A percentile compares a stretch with the other conserved stretches of the same genome.
phyloP scores from a whole-genome alignment of 2,113 vertebrate species.

The Meriones unguiculatus region DNA sequence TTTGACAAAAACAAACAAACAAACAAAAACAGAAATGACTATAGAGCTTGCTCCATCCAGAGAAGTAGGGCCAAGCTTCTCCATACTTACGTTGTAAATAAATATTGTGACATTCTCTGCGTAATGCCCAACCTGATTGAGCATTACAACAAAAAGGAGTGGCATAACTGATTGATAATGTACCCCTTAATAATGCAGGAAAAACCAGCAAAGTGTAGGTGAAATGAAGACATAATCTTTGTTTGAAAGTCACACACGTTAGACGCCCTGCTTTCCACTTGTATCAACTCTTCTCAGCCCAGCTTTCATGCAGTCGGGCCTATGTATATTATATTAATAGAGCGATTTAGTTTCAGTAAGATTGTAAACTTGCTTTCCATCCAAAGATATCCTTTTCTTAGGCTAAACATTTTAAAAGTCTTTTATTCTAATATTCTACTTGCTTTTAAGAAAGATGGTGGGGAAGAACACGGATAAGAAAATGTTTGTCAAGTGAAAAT shows the following conservation, averaged over 20 bases:
- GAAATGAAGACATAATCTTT: neutral
- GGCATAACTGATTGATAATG: neutral
- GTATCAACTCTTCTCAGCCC: conserved; percentile 14
- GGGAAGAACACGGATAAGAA: neutral
- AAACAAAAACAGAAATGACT: neutral
- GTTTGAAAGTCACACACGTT: conserved; percentile 18
- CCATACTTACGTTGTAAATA: neutral
- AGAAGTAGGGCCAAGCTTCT: neutral
- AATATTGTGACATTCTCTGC: neutral
- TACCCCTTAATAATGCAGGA: neutral
- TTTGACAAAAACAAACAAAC: conserved; percentile 79
- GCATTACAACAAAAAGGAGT: conserved; percentile 39
- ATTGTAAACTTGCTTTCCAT: neutral
- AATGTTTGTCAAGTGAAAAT: neutral
- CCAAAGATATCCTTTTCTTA: neutral
- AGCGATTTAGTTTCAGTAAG: neutral
- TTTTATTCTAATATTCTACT: neutral
- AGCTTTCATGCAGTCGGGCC: neutral
- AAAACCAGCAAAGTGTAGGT: neutral
- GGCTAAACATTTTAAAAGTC: neutral
- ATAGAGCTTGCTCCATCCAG: neutral
- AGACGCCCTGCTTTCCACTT: neutral
- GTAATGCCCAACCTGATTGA: neutral
- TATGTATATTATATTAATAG: neutral
- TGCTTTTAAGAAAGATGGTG: conserved; percentile 24